These are phyloP conservation scores for Drosophila percnosoma DNA, from an alignment of 2,888 invertebrate genomes.

Conservation along the genomic window DNA sequence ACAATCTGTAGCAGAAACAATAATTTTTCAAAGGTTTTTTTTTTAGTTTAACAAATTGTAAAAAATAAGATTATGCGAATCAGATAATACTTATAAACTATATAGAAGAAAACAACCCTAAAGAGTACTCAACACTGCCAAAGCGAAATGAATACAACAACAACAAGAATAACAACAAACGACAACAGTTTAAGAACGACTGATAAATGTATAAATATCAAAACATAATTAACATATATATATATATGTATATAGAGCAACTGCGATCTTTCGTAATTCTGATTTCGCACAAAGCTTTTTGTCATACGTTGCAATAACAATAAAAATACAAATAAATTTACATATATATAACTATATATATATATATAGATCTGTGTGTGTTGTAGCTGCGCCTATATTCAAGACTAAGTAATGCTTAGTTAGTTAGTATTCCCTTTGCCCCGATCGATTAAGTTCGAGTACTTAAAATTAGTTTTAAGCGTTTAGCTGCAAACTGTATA, in stretches of 20 bases:
- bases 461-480: slow-evolving; percentile 41
- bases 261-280: slow-evolving; percentile 23
- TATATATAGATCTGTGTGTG: slow-evolving; percentile 26
- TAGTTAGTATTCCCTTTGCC: slow-evolving; percentile 16
- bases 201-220: slow-evolving; percentile 52
- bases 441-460: slow-evolving; percentile 20
- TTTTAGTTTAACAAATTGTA: slow-evolving; percentile 23
- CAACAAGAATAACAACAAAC: slow-evolving; percentile 10
- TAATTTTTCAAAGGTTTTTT: slow-evolving; percentile 30
- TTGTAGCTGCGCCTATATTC: slow-evolving; percentile 46
- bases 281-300: slow-evolving; percentile 50
- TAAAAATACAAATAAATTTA: slow-evolving; percentile 38
- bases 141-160: slow-evolving; percentile 64
- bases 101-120: slow-evolving; percentile 11
- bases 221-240: background rate
- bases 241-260: slow-evolving; percentile 4
- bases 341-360: slow-evolving; percentile 12
- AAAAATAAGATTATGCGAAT: slow-evolving; percentile 14
- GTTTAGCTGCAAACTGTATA: slow-evolving; percentile 33
- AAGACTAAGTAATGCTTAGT: slow-evolving; percentile 44
- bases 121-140: slow-evolving; percentile 80
- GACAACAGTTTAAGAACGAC: slow-evolving; percentile 63
- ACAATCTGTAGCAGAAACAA: slow-evolving; percentile 13
- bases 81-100: slow-evolving; percentile 1
- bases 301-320: slow-evolving; percentile 43